Conservation (phyloP, 2,113 vertebrate species). For the Antigone vipio region DNA sequence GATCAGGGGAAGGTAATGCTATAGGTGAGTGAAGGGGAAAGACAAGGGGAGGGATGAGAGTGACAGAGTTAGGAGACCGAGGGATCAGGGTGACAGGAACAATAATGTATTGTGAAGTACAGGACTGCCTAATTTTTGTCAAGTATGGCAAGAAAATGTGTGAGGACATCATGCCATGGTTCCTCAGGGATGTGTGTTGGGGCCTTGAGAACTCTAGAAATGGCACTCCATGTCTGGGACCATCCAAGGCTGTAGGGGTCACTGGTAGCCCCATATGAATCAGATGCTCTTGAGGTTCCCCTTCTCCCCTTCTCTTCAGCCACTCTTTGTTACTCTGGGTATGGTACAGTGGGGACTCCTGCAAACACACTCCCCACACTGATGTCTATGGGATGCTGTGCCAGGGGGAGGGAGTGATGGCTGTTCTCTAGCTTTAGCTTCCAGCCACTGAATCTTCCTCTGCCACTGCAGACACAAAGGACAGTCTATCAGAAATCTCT, state of each 20-base stretch:
- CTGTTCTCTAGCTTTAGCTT: background rate
- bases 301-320: background rate
- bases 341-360: background rate
- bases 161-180: background rate
- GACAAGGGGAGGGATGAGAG: background rate
- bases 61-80: background rate
- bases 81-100: background rate
- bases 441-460: background rate
- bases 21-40: background rate
- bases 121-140: background rate
- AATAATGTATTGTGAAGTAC: background rate
- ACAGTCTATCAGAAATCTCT: background rate
- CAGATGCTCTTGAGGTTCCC: background rate
- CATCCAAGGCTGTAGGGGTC: background rate
- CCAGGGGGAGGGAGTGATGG: background rate
- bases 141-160: background rate
- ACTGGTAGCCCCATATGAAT: background rate
- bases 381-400: background rate
- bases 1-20: background rate
- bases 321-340: background rate
- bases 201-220: background rate
- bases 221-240: background rate
- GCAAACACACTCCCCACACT: rapidly evolving
- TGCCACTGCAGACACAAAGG: background rate
- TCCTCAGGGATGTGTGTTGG: background rate